Evolutionary conservation across 2,797 vertebrate genomes (phyloP).

Genomic region (Catamblyrhynchus diadema): DNA sequence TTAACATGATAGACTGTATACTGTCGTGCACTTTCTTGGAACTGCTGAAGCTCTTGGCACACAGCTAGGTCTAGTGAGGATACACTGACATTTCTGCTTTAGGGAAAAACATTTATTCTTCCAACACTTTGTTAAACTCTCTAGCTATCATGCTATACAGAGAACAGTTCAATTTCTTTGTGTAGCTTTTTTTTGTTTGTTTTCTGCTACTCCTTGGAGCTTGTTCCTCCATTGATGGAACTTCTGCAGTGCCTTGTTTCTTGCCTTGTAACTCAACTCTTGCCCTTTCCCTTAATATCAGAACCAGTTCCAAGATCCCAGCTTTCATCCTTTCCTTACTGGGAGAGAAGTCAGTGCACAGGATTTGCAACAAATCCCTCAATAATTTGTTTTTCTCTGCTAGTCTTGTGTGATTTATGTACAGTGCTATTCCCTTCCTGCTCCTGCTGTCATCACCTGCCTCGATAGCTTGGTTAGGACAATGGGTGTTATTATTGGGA

Average conservation of each 20-base stretch:
- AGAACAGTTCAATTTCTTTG: constrained; percentile 37
- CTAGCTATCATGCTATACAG: constrained; percentile 1
- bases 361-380: neutral
- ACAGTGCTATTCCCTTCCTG: constrained; percentile 33
- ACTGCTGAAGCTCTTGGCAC: constrained; percentile 22
- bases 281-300: neutral
- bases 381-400: constrained; percentile 8
- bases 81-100: constrained; percentile 50
- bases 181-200: neutral
- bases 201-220: neutral
- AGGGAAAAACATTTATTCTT: constrained; percentile 54
- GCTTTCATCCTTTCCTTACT: neutral
- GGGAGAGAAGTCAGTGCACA: neutral
- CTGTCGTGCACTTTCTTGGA: neutral
- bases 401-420: constrained; percentile 49
- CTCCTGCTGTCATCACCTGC: constrained; percentile 55
- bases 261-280: neutral
- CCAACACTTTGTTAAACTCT: constrained; percentile 48
- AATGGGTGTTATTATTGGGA: constrained; percentile 57
- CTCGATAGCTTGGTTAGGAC: constrained; percentile 50
- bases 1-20: neutral
- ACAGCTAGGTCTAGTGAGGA: constrained; percentile 22
- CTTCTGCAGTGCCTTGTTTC: neutral
- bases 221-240: neutral
- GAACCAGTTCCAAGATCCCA: neutral